Conservation (phyloP, 2,888 invertebrate genomes). For the Cyclophora punctaria region DNA sequence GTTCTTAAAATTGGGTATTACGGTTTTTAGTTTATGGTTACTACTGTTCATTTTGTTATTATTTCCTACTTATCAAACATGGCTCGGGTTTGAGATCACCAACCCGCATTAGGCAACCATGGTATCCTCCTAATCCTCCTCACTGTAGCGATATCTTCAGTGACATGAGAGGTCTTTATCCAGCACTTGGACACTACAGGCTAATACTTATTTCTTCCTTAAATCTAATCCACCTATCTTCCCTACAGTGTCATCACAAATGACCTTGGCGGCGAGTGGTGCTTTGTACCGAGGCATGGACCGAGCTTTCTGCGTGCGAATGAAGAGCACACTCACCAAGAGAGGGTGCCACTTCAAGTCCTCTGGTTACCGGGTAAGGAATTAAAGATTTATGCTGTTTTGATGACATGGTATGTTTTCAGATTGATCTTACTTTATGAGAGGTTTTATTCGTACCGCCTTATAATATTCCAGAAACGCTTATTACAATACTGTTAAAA, state of each 20-base stretch:
- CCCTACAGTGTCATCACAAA: slow-evolving; percentile 85
- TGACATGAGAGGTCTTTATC: no score
- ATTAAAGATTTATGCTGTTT: background rate
- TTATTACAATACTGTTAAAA: background rate
- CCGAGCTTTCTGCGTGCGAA: slow-evolving; percentile 94
- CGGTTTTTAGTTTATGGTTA: no score
- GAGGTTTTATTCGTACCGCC: background rate
- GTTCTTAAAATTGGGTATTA: no score
- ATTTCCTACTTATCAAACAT: no score
- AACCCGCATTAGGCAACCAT: slow-evolving; percentile 19
- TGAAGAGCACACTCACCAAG: slow-evolving; percentile 98
- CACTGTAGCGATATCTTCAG: no score
- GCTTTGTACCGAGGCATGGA: slow-evolving; percentile 89
- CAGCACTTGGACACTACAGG: no score
- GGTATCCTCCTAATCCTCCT: no score
- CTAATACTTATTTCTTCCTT: no score
- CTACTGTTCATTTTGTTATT: no score
- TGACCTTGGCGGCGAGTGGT: slow-evolving; percentile 83
- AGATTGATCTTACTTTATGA: background rate
- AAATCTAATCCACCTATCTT: slow-evolving; percentile 5
- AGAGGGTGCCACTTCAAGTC: slow-evolving; percentile 98
- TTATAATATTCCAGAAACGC: background rate
- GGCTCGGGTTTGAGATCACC: slow-evolving; percentile 25
- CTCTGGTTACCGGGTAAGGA: slow-evolving; percentile 93
- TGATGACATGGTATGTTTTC: no score